phyloP scores from a whole-genome alignment of 2,113 vertebrate species.

The Galeopterus variegatus region DNA sequence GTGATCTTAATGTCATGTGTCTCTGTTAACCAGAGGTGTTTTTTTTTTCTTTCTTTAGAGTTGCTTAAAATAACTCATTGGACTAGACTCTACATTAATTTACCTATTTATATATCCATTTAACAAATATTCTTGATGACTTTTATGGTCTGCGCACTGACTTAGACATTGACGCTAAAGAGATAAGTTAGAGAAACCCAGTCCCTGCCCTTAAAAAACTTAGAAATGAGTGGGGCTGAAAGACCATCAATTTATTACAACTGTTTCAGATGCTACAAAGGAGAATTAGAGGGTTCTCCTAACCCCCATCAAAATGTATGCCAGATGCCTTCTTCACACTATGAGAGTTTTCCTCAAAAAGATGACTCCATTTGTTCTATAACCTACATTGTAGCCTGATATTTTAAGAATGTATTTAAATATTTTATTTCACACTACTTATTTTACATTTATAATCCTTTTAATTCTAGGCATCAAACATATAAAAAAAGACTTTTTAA shows the following conservation, averaged over 20 bases:
- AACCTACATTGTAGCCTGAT: neutral
- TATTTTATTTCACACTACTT: conserved; percentile 11
- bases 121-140: rapidly evolving
- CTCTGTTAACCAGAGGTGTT: neutral
- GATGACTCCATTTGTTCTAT: neutral
- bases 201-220: neutral
- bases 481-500: neutral
- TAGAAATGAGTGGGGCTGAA: neutral
- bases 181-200: neutral
- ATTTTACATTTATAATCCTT: neutral
- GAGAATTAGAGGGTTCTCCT: neutral
- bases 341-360: neutral
- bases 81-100: too few relatives aligned
- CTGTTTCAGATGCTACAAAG: rapidly evolving
- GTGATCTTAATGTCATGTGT: too few relatives aligned
- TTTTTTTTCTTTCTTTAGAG: neutral
- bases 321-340: neutral
- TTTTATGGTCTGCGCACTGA: too few relatives aligned
- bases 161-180: neutral
- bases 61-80: too few relatives aligned
- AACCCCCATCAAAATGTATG: neutral
- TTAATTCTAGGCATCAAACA: neutral
- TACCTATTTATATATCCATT: neutral
- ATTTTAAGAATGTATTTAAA: neutral
- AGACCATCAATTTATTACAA: neutral